Base-by-base conservation (phyloP, 1,140 invertebrate species). In the Philotrypesis tridentata region DNA sequence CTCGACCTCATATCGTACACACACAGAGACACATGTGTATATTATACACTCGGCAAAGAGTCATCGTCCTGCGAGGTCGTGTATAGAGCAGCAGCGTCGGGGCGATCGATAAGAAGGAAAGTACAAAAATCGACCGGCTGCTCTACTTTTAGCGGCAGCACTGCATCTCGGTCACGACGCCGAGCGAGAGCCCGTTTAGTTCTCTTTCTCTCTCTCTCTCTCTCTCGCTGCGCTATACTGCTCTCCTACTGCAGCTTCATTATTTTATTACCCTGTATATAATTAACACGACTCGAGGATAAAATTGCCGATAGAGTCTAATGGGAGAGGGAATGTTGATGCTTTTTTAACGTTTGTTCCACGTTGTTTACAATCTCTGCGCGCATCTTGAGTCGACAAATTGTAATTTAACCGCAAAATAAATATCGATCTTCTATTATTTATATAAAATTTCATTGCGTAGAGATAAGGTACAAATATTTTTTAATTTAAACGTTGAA, bases 101-200 rank as follows among this genome's bases (percentile, higher is more conserved):
- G 29, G 6, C 68, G 68, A 77, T 82, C 80, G 65, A 82, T 82
- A 82, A 82, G 72, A 75, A 82, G 73, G 73, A 82, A 81, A 82
- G 80, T 82, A 82, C 80, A 76, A 82, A 82, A 76, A 82, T 82
- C 73, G 71, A 80, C 25, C 61, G 29, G 60, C 11, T 63, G 79
- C 61, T 80, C 71, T 23, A 80, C 71, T 80, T 80, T 80, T 74
- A 80, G 61, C 33, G 55, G n/a, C 27, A 79, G 27, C 48, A n/a
- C 48, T 79, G 17, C 77, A 70, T 78, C 40, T 79, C 70, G 70
- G 70, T 73, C 68, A 48, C 60, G 60, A n/a, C 48, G 40, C n/a
- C 31, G 67, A 0, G 67, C 67, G 29, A n/a, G 29, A 67, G 25
- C 43, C 21, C 65, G 31, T 70, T 79, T 60, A 65, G 48, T 43